A percentile compares a stretch with the other conserved stretches of the same genome.
These are phyloP conservation scores for Sinelater perroti DNA, from an alignment of 2,888 invertebrate species.

Conservation along the genomic window DNA sequence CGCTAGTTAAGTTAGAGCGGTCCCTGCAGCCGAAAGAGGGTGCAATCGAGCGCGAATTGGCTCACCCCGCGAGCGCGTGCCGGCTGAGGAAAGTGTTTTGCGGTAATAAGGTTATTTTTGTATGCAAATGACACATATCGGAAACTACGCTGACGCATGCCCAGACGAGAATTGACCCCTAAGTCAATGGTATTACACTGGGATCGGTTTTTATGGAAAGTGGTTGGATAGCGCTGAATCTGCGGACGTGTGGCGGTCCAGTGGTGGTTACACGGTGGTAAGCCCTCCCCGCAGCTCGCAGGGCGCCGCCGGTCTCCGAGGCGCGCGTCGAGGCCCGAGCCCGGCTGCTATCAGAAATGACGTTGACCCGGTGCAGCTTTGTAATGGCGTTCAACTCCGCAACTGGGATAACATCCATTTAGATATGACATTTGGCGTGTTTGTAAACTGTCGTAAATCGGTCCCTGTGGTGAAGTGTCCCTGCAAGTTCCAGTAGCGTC, in stretches of 20 bases:
- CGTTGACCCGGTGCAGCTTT: conserved; percentile 50
- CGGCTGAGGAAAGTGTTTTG: neutral
- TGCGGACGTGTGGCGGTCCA: conserved; percentile 20
- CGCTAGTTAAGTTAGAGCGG: too few relatives aligned
- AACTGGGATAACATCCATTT: conserved; percentile 38
- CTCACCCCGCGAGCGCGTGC: neutral
- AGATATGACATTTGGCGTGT: conserved; percentile 39
- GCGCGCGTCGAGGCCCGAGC: conserved; percentile 11
- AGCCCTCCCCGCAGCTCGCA: too few relatives aligned
- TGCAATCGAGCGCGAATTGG: neutral
- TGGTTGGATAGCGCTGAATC: conserved; percentile 29
- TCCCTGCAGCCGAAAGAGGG: too few relatives aligned
- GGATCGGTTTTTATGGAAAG: conserved; percentile 35
- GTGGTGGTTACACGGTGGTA: conserved; percentile 21
- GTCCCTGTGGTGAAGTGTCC: conserved; percentile 24
- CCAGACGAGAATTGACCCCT: conserved; percentile 33
- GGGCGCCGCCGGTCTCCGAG: too few relatives aligned
- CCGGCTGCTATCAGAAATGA: conserved; percentile 44
- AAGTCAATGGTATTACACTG: conserved; percentile 36
- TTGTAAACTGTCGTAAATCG: conserved; percentile 25
- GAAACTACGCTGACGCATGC: conserved; percentile 36
- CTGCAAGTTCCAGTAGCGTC: conserved; percentile 14
- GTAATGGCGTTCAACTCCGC: conserved; percentile 51
- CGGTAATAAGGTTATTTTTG: conserved; percentile 38
- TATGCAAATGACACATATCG: conserved; percentile 45